phyloP scores from a whole-genome alignment of 2,888 invertebrate genomes.

The Subacronicta megacephala region DNA sequence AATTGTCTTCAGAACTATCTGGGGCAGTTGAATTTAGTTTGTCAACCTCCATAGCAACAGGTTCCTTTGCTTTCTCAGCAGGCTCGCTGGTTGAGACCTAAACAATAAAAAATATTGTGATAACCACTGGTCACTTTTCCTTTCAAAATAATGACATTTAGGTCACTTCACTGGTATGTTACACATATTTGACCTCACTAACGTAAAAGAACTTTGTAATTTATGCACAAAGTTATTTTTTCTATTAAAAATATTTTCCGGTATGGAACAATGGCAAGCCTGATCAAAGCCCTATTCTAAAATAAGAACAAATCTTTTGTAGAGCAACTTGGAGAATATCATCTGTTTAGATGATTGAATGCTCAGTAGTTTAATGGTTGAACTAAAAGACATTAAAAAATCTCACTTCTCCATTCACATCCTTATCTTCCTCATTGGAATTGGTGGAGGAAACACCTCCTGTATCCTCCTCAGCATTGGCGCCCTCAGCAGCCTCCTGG shows the following conservation, averaged over 20 bases:
- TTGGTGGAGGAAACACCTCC: constrained; percentile 87
- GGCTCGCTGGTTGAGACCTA: constrained; percentile 85
- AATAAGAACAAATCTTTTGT: too few relatives aligned
- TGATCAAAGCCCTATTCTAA: too few relatives aligned
- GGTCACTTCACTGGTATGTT: too few relatives aligned
- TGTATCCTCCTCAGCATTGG: constrained; percentile 78
- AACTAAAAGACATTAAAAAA: not conserved
- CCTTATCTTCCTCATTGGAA: constrained; percentile 79
- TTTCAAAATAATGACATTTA: too few relatives aligned
- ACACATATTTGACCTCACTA: too few relatives aligned
- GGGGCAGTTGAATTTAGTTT: constrained; percentile 74
- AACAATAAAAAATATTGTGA: not conserved
- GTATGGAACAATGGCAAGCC: too few relatives aligned
- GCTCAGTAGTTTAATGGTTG: too few relatives aligned
- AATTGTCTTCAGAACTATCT: constrained; percentile 85
- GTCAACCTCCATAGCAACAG: constrained; percentile 68
- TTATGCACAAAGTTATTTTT: too few relatives aligned
- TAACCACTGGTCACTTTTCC: not conserved
- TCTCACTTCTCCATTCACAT: constrained; percentile 83
- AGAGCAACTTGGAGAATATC: too few relatives aligned
- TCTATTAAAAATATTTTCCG: too few relatives aligned
- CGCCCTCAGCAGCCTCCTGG: constrained; percentile 55
- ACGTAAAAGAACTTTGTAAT: too few relatives aligned
- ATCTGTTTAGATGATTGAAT: too few relatives aligned
- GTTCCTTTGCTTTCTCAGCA: constrained; percentile 63